Conservation (phyloP, 2,113 vertebrate species). For the Collichthys lucidus region DNA sequence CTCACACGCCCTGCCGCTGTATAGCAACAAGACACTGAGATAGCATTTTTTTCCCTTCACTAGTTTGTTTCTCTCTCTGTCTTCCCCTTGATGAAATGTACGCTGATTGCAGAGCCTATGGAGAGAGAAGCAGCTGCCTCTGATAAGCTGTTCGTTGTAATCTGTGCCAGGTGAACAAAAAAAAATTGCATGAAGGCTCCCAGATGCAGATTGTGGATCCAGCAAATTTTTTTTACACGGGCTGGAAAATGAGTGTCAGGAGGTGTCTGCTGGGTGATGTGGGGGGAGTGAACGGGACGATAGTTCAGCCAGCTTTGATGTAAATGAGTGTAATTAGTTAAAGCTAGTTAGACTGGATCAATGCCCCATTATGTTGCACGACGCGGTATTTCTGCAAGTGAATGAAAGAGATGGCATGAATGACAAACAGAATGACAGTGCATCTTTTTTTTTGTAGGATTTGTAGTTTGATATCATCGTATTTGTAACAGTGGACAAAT, state of each 20-base stretch:
- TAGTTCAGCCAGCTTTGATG: conserved; percentile 48
- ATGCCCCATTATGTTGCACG: conserved; percentile 19
- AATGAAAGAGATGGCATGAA: conserved; percentile 1
- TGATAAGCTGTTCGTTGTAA: conserved; percentile 58
- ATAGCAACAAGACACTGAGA: conserved; percentile 19
- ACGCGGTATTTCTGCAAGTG: conserved; percentile 5
- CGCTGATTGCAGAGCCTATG: conserved; percentile 65
- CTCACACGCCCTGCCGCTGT: conserved; percentile 12
- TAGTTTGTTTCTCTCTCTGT: conserved; percentile 6
- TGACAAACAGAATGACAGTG: conserved; percentile 8
- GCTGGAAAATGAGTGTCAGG: conserved; percentile 33
- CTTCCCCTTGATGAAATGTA: conserved; percentile 49
- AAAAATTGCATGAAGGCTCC: conserved; percentile 12
- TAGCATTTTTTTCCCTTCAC: background rate
- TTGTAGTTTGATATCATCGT: conserved; percentile 4
- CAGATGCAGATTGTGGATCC: conserved; percentile 34
- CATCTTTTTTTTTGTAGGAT: background rate
- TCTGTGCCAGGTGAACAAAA: conserved; percentile 43
- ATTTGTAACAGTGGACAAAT: background rate
- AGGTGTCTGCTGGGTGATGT: conserved; percentile 18
- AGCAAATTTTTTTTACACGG: conserved; percentile 19
- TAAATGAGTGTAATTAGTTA: conserved; percentile 55
- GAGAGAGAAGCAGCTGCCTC: conserved; percentile 58
- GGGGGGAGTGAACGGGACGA: background rate
- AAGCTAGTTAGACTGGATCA: conserved; percentile 33